phyloP scores from a whole-genome alignment of 1,140 invertebrate species.

The Pogonomyrmex californicus region DNA sequence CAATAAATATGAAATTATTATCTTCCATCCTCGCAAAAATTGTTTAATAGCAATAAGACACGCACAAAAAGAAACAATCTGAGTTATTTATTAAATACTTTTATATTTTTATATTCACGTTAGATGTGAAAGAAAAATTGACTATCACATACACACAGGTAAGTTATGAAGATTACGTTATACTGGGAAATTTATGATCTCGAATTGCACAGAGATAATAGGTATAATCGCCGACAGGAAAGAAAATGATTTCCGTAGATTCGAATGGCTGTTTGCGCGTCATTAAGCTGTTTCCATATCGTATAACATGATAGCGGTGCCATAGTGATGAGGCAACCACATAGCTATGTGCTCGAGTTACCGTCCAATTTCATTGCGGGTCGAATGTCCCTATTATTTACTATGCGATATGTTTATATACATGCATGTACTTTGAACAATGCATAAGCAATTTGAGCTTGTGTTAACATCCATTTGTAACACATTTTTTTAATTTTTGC shows the following conservation, averaged over 20 bases:
- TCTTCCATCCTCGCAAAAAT: not conserved
- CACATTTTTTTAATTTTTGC: not conserved
- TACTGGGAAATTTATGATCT: conserved; percentile 21
- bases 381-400: conserved; percentile 73
- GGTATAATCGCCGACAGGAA: conserved; percentile 5
- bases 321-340: conserved; percentile 30
- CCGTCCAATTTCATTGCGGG: conserved; percentile 67
- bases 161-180: not conserved
- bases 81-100: conserved; percentile 22
- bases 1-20: conserved; percentile 25
- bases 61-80: not conserved
- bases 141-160: not conserved
- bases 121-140: not conserved
- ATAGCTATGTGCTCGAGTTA: conserved; percentile 58
- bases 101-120: not conserved
- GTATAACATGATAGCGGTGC: conserved; percentile 53
- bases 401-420: conserved; percentile 28
- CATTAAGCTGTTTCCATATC: conserved; percentile 67
- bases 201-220: not conserved
- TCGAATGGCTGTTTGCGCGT: conserved; percentile 63
- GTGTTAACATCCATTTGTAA: not conserved
- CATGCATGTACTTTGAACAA: conserved; percentile 15
- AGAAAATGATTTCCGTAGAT: conserved; percentile 46
- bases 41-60: not conserved
- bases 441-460: not conserved